Conservation (phyloP, 2,888 invertebrate species). For the Drosophila robusta region DNA sequence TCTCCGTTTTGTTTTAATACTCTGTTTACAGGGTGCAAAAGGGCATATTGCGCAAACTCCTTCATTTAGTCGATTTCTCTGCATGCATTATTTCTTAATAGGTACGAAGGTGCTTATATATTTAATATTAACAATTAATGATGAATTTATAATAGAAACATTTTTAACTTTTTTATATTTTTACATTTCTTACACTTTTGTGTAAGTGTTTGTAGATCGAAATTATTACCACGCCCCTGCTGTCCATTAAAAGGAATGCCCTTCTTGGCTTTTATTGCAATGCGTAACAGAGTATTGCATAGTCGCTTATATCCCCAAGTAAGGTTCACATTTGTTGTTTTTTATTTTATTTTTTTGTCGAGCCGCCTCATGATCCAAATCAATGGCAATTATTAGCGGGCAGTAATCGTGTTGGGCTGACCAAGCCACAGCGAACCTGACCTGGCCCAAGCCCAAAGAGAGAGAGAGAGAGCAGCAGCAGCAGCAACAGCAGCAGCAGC, state of each 20-base stretch:
- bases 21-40: neutral
- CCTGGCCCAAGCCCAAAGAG: slow-evolving; percentile 50
- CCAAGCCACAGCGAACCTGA: slow-evolving; percentile 58
- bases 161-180: no score
- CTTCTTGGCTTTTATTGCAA: no score
- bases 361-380: slow-evolving; percentile 64
- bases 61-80: no score
- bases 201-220: no score
- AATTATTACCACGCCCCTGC: no score
- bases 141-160: no score
- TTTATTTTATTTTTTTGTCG: slow-evolving; percentile 21
- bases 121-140: no score
- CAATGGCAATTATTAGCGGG: slow-evolving; percentile 78
- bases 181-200: no score
- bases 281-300: neutral
- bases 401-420: slow-evolving; percentile 73
- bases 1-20: slow-evolving; percentile 7
- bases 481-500: slow-evolving; percentile 19
- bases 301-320: neutral
- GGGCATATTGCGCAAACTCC: neutral
- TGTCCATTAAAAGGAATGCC: no score
- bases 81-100: no score
- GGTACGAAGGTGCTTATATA: no score
- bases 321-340: neutral
- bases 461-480: slow-evolving; percentile 12